Base-by-base conservation (phyloP, 2,888 invertebrate genomes). In the Lysandra bellargus region DNA sequence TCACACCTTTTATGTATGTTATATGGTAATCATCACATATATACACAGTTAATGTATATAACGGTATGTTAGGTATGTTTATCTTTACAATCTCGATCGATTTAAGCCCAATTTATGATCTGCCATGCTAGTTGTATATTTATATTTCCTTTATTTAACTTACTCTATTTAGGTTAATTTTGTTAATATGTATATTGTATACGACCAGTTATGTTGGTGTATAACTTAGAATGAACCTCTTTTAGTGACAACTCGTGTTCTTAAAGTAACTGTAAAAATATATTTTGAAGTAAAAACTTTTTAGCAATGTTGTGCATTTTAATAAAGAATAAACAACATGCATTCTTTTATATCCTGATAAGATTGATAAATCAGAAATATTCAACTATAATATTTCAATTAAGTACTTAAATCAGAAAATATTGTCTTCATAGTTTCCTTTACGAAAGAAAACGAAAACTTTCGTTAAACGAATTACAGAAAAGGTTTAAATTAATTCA, bases 111-210 rank as follows among this genome's bases (percentile, higher is more conserved):
- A 69, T 69, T 69, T 69, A 69, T 69, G 14, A 69, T 37, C 69
- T 69, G 69, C 30, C 64, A 12, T 12, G 30, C 49, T 49, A 49
- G 49, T 57, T 33, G 33, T 69, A 14, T 23, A 33, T 69, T 69
- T 69, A 69, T 69, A 69, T 6, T 69, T 69, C 69, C 37, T 69
- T 37, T 37, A 69, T 69, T 69, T 69, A 69, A 69, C 17, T 69
- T 0, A 69, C 33, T 69, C 37, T 69, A 69, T 69, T 69, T 1
- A 33, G 69, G 33, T 69, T 69, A 69, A 64, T 33, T 69, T 69
- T 69, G 5, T 69, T 33, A 37, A 69, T 69, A 69, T 37, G 37
- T 37, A 33, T 33, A 37, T 37, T 37, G 69, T 33, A 37, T 37
- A 69, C 33, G 14, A 37, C 69, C 69, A 17, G 69, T 69, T 69